Conservation (phyloP, 2,113 vertebrate species). For the Ariopsis seemanni region DNA sequence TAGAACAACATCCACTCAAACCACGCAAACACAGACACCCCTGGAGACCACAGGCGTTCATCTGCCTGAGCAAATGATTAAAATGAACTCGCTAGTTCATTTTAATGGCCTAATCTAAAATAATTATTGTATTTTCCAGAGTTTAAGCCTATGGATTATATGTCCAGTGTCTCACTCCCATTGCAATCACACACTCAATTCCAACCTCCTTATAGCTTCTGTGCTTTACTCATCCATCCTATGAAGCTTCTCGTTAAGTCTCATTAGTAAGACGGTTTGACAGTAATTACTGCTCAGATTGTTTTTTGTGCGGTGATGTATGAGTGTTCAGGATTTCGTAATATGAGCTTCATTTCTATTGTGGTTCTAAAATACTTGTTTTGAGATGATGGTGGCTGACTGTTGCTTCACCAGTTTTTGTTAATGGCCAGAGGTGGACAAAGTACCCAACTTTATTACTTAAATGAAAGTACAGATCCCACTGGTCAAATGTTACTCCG, state of each 20-base stretch:
- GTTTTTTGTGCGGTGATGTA: background rate
- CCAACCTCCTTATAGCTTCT: slow-evolving; percentile 38
- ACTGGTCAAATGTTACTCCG: too few relatives aligned
- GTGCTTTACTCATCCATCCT: slow-evolving; percentile 18
- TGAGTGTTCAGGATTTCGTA: background rate
- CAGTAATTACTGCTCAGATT: slow-evolving; percentile 44
- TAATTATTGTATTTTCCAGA: slow-evolving; percentile 29
- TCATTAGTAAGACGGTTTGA: slow-evolving; percentile 46
- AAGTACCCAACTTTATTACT: too few relatives aligned
- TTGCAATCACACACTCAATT: slow-evolving; percentile 19
- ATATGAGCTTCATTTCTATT: slow-evolving; percentile 6
- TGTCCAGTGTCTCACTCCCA: slow-evolving; percentile 10
- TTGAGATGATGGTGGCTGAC: background rate
- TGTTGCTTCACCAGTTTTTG: background rate
- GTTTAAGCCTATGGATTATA: background rate
- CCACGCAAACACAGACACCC: background rate
- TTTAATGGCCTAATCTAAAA: slow-evolving; percentile 42
- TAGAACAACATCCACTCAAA: background rate
- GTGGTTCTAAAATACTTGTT: background rate
- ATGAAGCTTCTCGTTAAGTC: slow-evolving; percentile 44
- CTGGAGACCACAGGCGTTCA: slow-evolving; percentile 12
- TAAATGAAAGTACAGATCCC: too few relatives aligned
- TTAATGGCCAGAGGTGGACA: background rate
- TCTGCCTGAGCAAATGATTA: slow-evolving; percentile 21
- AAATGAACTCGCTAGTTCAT: slow-evolving; percentile 16